Base-by-base conservation (phyloP, 2,888 invertebrate genomes). In the Aleiodes leptofemur region DNA sequence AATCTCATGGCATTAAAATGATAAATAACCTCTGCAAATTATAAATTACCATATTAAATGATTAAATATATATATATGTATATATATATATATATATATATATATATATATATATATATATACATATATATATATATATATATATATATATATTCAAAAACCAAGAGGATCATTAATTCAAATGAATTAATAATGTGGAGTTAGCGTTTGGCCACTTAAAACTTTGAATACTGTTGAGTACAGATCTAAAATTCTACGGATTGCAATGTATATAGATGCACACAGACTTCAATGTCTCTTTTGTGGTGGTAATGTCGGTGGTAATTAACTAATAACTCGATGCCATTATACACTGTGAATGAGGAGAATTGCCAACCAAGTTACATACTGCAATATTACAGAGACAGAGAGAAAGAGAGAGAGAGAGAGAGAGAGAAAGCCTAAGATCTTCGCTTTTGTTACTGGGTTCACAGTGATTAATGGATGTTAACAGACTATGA, bases 301-400 rank as follows among this genome's bases (percentile, higher is more conserved):
- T 59, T 59, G 59, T 34, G 31, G 59, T 8, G 13, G 34, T 34
- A 34, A 23, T n/a, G 31, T n/a, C 7, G 3, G 1, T 43, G 13
- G 64, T 64, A 48, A 64, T 64, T 64, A 64, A 64, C 43, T 64
- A 64, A 64, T 64, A 64, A 64, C 23, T 48, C 64, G 8, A 23
- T 48, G 64, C 16, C 23, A 64, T 64, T 48, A 64, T 64, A 48
- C 64, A 1, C 6, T 14, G 38, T 34, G 59, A 59, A 59, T 59
- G 59, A 59, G 34, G 59, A 59, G 34, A 59, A n/a, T 59, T n/a
- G 13, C 13, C n/a, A 34, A 59, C 34, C 43, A 59, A 59, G 34
- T 59, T 29, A 31, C 59, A 59, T 59, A 59, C 9, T 34, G 31
- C 59, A 59, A 59, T 38, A 34, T 31, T 34, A 59, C n/a, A 38